Conservation (phyloP, 1,140 invertebrate species). For the Drosophila athabasca region DNA sequence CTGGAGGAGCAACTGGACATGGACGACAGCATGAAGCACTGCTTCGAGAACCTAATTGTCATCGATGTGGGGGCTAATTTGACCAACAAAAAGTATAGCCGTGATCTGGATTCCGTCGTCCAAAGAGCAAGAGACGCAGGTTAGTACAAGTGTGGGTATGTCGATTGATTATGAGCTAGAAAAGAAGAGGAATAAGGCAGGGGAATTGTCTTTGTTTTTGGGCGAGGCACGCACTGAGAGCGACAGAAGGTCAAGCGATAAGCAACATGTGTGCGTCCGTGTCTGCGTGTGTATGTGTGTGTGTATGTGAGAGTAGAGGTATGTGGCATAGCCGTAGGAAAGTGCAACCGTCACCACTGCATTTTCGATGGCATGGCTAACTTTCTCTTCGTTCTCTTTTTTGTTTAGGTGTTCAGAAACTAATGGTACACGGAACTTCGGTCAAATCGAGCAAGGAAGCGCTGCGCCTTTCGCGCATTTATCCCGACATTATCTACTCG, state of each 20-base stretch:
- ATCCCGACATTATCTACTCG: constrained; percentile 95
- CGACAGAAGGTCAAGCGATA: constrained; percentile 55
- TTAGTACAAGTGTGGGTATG: constrained; percentile 77
- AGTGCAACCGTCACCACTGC: constrained; percentile 19
- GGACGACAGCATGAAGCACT: constrained; percentile 78
- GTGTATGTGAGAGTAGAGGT: constrained; percentile 7
- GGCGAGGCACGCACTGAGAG: constrained; percentile 53
- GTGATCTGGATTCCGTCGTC: constrained; percentile 96
- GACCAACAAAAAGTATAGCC: constrained; percentile 96
- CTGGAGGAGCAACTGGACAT: constrained; percentile 67
- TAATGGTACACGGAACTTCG: constrained; percentile 96
- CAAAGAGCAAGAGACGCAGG: constrained; percentile 96
- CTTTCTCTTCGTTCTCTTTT: constrained; percentile 41
- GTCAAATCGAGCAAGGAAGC: constrained; percentile 95
- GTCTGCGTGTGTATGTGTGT: constrained; percentile 20
- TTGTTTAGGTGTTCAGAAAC: constrained; percentile 93
- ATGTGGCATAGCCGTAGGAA: constrained; percentile 19
- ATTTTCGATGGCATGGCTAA: constrained; percentile 12
- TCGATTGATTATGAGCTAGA: constrained; percentile 43
- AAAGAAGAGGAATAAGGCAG: constrained; percentile 18
- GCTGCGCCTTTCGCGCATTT: constrained; percentile 92
- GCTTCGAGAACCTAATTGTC: constrained; percentile 94
- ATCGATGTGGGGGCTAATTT: constrained; percentile 97
- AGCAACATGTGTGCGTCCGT: constrained; percentile 40
- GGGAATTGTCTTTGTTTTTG: constrained; percentile 44